A percentile compares a stretch with the other conserved stretches of the same genome.
Evolutionary conservation across 2,888 invertebrate genomes (phyloP).

Genomic region (Acanthopleura granulata): DNA sequence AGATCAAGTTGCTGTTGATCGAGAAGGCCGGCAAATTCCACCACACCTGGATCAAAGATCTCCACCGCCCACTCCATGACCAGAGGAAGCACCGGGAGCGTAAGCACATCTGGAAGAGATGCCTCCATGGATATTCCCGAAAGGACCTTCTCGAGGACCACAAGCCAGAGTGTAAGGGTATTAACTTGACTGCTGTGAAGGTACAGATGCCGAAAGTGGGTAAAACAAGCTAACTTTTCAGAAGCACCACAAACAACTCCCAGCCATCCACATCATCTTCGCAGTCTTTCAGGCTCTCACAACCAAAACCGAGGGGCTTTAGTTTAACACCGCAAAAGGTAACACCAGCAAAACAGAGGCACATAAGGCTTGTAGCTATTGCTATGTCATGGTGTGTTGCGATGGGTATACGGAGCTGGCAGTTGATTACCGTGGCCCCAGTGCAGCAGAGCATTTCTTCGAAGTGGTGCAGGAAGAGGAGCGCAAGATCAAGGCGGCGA

Average conservation of each 20-base stretch:
- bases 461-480: constrained; percentile 16
- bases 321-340: constrained; percentile 19
- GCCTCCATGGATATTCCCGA: constrained; percentile 22
- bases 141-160: constrained; percentile 20
- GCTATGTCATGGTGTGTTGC: constrained; percentile 23
- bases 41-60: not conserved
- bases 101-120: constrained; percentile 25
- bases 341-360: constrained; percentile 13
- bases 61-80: constrained; percentile 16
- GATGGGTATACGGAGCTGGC: constrained; percentile 22
- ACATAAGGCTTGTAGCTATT: constrained; percentile 9
- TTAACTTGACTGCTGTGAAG: constrained; percentile 20
- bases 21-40: too few species aligned
- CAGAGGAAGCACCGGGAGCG: constrained; percentile 18
- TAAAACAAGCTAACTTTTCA: constrained; percentile 22
- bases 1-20: too few species aligned
- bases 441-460: too few species aligned
- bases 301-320: constrained; percentile 21
- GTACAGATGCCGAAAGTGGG: constrained; percentile 23
- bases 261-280: constrained; percentile 27
- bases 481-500: constrained; percentile 1
- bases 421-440: too few species aligned
- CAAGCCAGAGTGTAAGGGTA: constrained; percentile 23
- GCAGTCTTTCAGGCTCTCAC: constrained; percentile 30
- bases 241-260: constrained; percentile 24